These are phyloP conservation scores for Eilema caniola DNA, from an alignment of 2,888 invertebrate genomes.

Conservation along the genomic window DNA sequence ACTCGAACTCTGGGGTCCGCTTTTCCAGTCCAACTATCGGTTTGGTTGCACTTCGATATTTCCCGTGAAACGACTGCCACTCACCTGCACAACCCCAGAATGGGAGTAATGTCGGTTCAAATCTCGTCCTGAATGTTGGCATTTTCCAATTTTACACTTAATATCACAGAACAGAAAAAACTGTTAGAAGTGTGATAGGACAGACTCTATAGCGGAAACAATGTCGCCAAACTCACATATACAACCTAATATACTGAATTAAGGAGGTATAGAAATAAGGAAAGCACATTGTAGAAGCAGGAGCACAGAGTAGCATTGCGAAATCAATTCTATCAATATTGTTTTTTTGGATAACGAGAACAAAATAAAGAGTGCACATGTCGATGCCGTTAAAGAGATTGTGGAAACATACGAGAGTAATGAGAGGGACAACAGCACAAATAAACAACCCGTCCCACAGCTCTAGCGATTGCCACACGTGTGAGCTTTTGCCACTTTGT, in stretches of 20 bases:
- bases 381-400: constrained; percentile 34
- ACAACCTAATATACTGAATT: not conserved
- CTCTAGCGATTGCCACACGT: constrained; percentile 44
- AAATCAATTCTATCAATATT: not conserved
- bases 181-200: too few species aligned
- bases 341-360: not conserved
- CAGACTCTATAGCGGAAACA: too few species aligned
- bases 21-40: too few species aligned
- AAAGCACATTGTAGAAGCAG: not conserved
- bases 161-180: too few species aligned
- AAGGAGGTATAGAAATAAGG: not conserved
- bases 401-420: constrained; percentile 21
- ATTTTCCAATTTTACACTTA: not conserved
- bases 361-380: constrained; percentile 24
- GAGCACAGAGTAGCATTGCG: not conserved
- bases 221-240: too few species aligned
- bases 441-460: constrained; percentile 45
- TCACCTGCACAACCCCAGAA: not conserved
- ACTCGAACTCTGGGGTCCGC: too few species aligned
- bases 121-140: not conserved
- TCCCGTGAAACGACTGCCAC: too few species aligned
- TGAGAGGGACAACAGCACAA: constrained; percentile 43
- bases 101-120: not conserved
- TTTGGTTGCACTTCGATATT: too few species aligned
- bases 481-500: constrained; percentile 54